Evolutionary conservation across 2,888 invertebrate species (phyloP).

Genomic region (Leptopilina drosophilae): DNA sequence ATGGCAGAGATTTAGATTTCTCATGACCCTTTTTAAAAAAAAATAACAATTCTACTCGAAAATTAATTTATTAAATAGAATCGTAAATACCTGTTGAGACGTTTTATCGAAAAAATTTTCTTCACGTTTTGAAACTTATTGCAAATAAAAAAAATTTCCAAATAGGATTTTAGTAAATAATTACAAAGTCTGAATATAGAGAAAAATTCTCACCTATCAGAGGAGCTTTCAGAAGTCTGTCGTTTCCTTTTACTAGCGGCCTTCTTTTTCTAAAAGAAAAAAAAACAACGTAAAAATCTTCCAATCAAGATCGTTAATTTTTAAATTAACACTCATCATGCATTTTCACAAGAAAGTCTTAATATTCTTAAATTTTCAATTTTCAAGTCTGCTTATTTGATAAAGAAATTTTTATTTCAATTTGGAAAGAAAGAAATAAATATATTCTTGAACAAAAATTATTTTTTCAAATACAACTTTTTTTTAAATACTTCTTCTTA

Average conservation of each 20-base stretch:
- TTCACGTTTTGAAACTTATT: too few relatives aligned
- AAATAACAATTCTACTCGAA: background rate
- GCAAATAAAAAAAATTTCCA: too few relatives aligned
- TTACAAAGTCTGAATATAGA: background rate
- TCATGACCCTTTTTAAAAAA: too few relatives aligned
- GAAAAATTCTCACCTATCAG: conserved; percentile 77
- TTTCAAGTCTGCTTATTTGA: conserved; percentile 64
- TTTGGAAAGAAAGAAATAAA: background rate
- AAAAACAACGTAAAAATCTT: conserved; percentile 56
- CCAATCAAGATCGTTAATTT: conserved; percentile 40
- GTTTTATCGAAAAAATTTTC: too few relatives aligned
- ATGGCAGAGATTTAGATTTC: too few relatives aligned
- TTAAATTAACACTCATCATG: conserved; percentile 68
- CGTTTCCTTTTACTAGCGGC: conserved; percentile 79
- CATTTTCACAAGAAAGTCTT: conserved; percentile 64
- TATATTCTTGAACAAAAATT: too few relatives aligned
- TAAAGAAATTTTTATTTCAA: conserved; percentile 30
- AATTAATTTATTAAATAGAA: background rate
- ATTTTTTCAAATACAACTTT: background rate
- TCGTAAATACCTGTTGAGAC: too few relatives aligned
- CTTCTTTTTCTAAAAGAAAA: conserved; percentile 79
- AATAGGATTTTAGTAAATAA: too few relatives aligned
- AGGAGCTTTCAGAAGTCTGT: conserved; percentile 79
- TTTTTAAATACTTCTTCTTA: too few relatives aligned
- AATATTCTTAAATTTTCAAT: conserved; percentile 44